Evolutionary conservation across 2,888 invertebrate species (phyloP).

Genomic region (Portevinia maculata): DNA sequence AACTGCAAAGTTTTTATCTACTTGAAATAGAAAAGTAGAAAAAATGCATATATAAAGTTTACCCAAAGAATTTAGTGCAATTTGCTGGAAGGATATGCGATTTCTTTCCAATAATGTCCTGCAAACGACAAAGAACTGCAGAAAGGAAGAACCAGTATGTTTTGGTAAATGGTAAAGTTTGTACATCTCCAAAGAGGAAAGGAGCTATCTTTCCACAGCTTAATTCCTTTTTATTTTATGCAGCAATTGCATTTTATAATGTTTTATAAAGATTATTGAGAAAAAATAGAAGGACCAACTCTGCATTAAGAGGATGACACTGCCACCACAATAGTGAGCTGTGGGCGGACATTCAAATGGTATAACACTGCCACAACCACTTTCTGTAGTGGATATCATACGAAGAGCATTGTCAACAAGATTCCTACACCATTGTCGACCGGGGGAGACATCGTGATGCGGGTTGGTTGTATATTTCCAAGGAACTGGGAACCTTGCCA

Average conservation of each 20-base stretch:
- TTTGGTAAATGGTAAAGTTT: slow-evolving; percentile 64
- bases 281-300: slow-evolving; percentile 6
- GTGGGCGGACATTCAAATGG: slow-evolving; percentile 49
- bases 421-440: slow-evolving; percentile 27
- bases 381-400: slow-evolving; percentile 19
- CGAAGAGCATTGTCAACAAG: slow-evolving; percentile 53
- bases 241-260: slow-evolving; percentile 67
- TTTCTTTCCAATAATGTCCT: slow-evolving; percentile 68
- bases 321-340: slow-evolving; percentile 27
- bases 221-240: slow-evolving; percentile 67
- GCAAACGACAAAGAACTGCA: slow-evolving; percentile 32
- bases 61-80: slow-evolving; percentile 63
- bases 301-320: slow-evolving; percentile 33
- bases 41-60: slow-evolving; percentile 59
- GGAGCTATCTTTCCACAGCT: slow-evolving; percentile 37
- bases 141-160: slow-evolving; percentile 56
- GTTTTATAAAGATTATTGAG: slow-evolving; percentile 23
- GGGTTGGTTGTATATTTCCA: slow-evolving; percentile 33
- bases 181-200: slow-evolving; percentile 2
- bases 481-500: slow-evolving; percentile 56
- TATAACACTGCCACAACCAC: slow-evolving; percentile 25
- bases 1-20: slow-evolving; percentile 57
- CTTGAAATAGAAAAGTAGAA: slow-evolving; percentile 17
- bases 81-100: slow-evolving; percentile 65
- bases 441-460: slow-evolving; percentile 8